Percentiles rank a stretch among this genome's conserved stretches.
phyloP scores from a whole-genome alignment of 2,797 vertebrate genomes.

The Anomalospiza imberbis region DNA sequence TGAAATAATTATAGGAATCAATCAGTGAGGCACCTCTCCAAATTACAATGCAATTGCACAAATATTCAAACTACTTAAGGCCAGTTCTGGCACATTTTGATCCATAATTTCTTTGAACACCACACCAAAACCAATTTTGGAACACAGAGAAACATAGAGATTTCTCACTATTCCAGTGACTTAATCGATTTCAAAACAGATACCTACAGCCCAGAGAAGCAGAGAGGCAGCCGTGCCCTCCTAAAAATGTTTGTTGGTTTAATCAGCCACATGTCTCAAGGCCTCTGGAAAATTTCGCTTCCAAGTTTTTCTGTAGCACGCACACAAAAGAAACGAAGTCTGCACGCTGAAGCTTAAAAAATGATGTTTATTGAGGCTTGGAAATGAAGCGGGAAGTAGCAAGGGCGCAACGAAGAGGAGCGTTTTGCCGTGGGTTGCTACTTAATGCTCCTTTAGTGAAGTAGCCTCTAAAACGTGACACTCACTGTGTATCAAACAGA shows the following conservation, averaged over 20 bases:
- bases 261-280: constrained; percentile 3
- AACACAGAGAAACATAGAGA: neutral
- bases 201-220: neutral
- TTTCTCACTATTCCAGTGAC: neutral
- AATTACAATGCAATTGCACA: constrained; percentile 74
- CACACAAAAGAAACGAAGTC: constrained; percentile 45
- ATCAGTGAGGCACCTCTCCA: constrained; percentile 78
- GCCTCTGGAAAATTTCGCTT: neutral
- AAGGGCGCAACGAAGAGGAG: neutral
- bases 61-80: constrained; percentile 72
- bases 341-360: constrained; percentile 4
- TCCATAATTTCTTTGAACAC: neutral
- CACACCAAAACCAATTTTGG: constrained; percentile 22
- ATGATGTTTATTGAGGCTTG: constrained; percentile 33
- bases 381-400: neutral
- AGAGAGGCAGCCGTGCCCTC: neutral
- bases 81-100: constrained; percentile 47
- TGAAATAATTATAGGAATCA: constrained; percentile 82
- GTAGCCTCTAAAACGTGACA: neutral
- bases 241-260: constrained; percentile 46
- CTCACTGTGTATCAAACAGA: neutral
- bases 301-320: neutral
- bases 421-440: neutral
- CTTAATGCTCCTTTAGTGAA: neutral
- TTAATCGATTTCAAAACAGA: neutral